Conservation (phyloP, 2,888 invertebrate species). For the Cybosia mesomella region DNA sequence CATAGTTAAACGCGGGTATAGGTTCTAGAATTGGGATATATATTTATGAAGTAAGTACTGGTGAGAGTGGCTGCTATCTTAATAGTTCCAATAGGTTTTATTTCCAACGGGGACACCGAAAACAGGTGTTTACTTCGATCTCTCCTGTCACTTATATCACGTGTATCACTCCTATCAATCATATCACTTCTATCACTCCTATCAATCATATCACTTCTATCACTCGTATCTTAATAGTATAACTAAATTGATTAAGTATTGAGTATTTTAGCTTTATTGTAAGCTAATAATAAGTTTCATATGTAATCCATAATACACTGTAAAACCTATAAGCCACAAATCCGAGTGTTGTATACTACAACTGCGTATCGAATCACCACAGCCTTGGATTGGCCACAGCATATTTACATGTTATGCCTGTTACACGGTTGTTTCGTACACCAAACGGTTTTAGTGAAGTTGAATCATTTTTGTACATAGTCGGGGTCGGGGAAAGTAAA, state of each 20-base stretch:
- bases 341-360: constrained; percentile 9
- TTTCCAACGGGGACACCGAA: too few species aligned
- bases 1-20: too few species aligned
- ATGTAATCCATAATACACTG: neutral
- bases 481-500: too few species aligned
- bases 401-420: constrained; percentile 37
- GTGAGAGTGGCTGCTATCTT: too few species aligned
- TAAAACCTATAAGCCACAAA: neutral
- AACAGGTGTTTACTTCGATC: too few species aligned
- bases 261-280: neutral
- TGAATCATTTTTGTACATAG: constrained; percentile 14
- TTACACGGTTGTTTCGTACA: constrained; percentile 37
- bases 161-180: too few species aligned
- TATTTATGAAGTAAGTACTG: too few species aligned
- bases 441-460: constrained; percentile 24
- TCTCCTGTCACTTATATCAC: too few species aligned
- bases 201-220: too few species aligned
- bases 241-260: neutral
- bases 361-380: constrained; percentile 16
- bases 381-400: constrained; percentile 47
- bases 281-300: neutral
- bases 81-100: too few species aligned
- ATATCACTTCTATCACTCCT: too few species aligned
- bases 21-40: too few species aligned
- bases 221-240: neutral